A percentile compares a stretch with the other conserved stretches of the same genome.
These are phyloP conservation scores for Lasiurus cinereus DNA, from an alignment of 2,113 vertebrate genomes.

Conservation along the genomic window DNA sequence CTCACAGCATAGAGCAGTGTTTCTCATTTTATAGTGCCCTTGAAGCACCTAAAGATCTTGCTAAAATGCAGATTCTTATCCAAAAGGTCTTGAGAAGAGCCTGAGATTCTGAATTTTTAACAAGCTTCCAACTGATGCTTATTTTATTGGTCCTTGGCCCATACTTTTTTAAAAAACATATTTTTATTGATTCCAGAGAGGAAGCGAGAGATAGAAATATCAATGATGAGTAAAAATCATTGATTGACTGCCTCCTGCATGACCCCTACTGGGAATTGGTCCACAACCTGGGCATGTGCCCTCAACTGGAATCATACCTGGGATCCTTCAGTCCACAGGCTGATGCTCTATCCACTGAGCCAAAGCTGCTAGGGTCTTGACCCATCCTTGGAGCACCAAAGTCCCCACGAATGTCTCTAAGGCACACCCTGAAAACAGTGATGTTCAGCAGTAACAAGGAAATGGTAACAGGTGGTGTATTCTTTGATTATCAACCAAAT, in stretches of 20 bases:
- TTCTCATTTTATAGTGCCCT: not conserved
- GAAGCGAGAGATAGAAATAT: too few relatives aligned
- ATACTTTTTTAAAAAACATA: not conserved
- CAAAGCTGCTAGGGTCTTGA: too few relatives aligned
- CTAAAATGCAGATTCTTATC: not conserved
- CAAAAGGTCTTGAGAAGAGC: not conserved
- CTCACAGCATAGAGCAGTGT: not conserved
- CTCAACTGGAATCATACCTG: too few relatives aligned
- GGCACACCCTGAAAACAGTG: not conserved
- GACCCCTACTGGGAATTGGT: too few relatives aligned
- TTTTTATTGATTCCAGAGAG: too few relatives aligned
- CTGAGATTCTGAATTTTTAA: not conserved
- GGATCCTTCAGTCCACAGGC: too few relatives aligned
- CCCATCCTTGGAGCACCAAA: not conserved
- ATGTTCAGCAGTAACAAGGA: not conserved
- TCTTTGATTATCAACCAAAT: not conserved
- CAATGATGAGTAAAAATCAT: too few relatives aligned
- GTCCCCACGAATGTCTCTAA: fast-evolving
- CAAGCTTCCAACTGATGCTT: not conserved
- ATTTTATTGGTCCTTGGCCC: not conserved
- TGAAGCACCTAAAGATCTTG: not conserved
- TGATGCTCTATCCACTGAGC: too few relatives aligned
- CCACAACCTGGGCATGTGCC: too few relatives aligned
- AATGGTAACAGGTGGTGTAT: not conserved
- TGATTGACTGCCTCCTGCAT: too few relatives aligned